Conservation (phyloP, 2,113 vertebrate species). For the Stomatorhinus ivindoensis region DNA sequence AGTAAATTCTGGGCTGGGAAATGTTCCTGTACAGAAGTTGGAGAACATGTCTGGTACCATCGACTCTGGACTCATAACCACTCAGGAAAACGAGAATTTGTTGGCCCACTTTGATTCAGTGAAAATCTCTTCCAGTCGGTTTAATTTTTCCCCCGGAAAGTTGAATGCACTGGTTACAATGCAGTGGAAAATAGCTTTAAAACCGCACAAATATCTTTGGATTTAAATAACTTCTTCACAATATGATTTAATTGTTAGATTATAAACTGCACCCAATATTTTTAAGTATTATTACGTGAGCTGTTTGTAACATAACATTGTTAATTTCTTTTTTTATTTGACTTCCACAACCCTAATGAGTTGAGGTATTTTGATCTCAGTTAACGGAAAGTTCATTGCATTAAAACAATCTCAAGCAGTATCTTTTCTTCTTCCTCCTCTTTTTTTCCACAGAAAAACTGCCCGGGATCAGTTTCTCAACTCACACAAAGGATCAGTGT, state of each 20-base stretch:
- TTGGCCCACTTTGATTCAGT: background rate
- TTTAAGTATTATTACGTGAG: background rate
- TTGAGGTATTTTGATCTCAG: background rate
- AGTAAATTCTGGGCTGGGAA: background rate
- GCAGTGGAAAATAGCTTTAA: background rate
- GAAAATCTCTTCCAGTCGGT: background rate
- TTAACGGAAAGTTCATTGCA: background rate
- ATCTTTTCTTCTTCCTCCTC: background rate
- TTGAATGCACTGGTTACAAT: background rate
- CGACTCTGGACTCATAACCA: background rate
- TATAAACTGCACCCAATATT: background rate
- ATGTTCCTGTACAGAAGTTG: background rate
- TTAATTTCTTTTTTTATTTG: background rate
- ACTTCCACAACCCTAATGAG: background rate
- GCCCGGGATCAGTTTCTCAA: background rate
- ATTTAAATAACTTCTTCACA: background rate
- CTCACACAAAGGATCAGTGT: background rate
- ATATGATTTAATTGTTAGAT: background rate
- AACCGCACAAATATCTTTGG: background rate
- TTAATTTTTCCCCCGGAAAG: background rate
- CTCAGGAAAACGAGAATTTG: background rate
- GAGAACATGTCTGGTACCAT: background rate
- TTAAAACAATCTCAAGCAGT: background rate
- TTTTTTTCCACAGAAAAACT: background rate
- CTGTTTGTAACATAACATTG: background rate